Evolutionary conservation across 2,888 invertebrate genomes (phyloP).

Genomic region (Leptopilina syphax): DNA sequence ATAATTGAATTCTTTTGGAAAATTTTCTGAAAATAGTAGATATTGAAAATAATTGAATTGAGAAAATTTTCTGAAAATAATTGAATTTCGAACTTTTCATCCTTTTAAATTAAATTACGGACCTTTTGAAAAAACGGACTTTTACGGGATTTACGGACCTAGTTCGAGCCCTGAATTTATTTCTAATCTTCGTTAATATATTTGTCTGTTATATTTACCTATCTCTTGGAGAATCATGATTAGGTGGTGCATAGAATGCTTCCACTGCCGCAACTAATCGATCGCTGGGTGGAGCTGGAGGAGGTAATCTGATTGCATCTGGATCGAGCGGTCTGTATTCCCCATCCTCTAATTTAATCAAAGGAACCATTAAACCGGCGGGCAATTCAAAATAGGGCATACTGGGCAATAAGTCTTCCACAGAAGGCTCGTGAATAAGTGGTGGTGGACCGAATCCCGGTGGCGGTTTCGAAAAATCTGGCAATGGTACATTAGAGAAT

Average conservation of each 20-base stretch:
- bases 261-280: constrained; percentile 95
- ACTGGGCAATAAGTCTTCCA: constrained; percentile 90
- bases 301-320: constrained; percentile 92
- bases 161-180: too few relatives aligned
- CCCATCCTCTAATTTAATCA: constrained; percentile 94
- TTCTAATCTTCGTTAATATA: too few relatives aligned
- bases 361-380: constrained; percentile 98
- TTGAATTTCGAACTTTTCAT: too few relatives aligned
- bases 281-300: constrained; percentile 96
- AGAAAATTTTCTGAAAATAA: too few relatives aligned
- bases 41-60: too few relatives aligned
- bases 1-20: too few relatives aligned
- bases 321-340: constrained; percentile 95
- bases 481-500: constrained; percentile 77
- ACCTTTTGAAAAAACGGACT: too few relatives aligned
- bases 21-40: too few relatives aligned
- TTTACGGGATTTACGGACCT: too few relatives aligned
- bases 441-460: constrained; percentile 83
- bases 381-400: constrained; percentile 98
- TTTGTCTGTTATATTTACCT: constrained; percentile 79
- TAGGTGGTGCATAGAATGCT: constrained; percentile 96
- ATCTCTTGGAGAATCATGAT: constrained; percentile 96
- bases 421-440: constrained; percentile 76
- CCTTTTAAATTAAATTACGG: too few relatives aligned
- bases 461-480: constrained; percentile 92